A percentile compares a stretch with the other conserved stretches of the same genome.
Evolutionary conservation across 2,888 invertebrate species (phyloP).

Genomic region (Xanthia togata): DNA sequence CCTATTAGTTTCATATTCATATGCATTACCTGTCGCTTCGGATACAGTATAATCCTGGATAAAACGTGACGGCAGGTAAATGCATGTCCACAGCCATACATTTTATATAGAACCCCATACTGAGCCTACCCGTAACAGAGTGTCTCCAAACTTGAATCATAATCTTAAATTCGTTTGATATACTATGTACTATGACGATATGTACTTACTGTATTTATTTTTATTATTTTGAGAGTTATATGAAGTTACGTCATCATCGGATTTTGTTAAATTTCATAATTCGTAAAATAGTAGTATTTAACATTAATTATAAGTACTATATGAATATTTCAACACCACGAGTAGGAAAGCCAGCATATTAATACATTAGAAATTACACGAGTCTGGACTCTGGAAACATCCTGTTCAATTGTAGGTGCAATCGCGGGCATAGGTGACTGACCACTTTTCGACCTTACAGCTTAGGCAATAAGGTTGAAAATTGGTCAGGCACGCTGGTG

Average conservation of each 20-base stretch:
- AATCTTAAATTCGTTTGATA: not conserved
- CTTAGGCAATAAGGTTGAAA: too few species aligned
- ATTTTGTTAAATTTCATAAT: not conserved
- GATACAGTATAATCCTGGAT: constrained; percentile 50
- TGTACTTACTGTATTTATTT: not conserved
- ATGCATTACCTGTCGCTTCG: constrained; percentile 68
- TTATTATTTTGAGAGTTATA: not conserved
- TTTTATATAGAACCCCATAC: constrained; percentile 10
- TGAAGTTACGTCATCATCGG: accelerated
- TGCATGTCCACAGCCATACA: constrained; percentile 25
- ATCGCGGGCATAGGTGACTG: too few species aligned
- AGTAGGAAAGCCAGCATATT: not conserved
- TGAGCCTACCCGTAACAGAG: not conserved
- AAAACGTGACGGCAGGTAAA: constrained; percentile 52
- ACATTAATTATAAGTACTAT: too few species aligned
- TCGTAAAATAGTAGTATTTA: not conserved
- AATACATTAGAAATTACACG: not conserved
- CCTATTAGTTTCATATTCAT: constrained; percentile 59
- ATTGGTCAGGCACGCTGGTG: too few species aligned
- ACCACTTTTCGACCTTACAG: too few species aligned
- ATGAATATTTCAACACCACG: not conserved
- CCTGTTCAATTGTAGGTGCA: not conserved
- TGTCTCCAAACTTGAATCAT: not conserved
- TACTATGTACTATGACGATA: too few species aligned
- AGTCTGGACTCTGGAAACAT: not conserved